Conservation (phyloP, 2,888 invertebrate species). For the Parelbella ahira region DNA sequence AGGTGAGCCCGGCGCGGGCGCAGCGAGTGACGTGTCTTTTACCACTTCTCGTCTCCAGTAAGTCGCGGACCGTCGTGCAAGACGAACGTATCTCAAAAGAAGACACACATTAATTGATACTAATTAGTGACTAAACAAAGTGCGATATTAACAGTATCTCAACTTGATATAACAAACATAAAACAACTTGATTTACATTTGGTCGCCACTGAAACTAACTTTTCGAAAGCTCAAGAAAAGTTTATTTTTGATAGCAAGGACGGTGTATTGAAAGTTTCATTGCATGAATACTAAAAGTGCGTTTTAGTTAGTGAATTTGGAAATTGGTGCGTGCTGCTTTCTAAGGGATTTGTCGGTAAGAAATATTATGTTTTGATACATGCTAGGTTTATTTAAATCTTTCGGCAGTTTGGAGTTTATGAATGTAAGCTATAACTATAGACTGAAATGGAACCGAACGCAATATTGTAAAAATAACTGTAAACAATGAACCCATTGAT, state of each 20-base stretch:
- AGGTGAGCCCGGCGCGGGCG: constrained; percentile 74
- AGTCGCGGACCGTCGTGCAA: constrained; percentile 56
- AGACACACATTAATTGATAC: constrained; percentile 34
- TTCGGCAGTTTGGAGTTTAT: constrained; percentile 1
- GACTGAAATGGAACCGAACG: background rate
- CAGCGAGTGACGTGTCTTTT: constrained; percentile 68
- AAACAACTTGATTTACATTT: background rate
- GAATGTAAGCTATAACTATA: constrained; percentile 3
- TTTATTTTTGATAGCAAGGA: constrained; percentile 50
- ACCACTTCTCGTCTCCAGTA: constrained; percentile 63
- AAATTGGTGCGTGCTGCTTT: constrained; percentile 56
- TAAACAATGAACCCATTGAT: no score
- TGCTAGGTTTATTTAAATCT: no score
- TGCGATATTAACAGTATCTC: constrained; percentile 10
- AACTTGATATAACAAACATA: constrained; percentile 5
- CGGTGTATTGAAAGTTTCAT: constrained; percentile 60
- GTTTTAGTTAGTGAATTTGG: constrained; percentile 54
- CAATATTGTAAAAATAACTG: background rate
- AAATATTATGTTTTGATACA: no score
- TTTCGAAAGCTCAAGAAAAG: constrained; percentile 35
- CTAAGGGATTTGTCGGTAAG: constrained; percentile 36
- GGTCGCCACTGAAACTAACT: constrained; percentile 28
- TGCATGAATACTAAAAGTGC: constrained; percentile 41
- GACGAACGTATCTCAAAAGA: constrained; percentile 38
- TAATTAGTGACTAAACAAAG: constrained; percentile 44